Evolutionary conservation across 2,888 invertebrate genomes (phyloP).

Genomic region (Baronia brevicornis): DNA sequence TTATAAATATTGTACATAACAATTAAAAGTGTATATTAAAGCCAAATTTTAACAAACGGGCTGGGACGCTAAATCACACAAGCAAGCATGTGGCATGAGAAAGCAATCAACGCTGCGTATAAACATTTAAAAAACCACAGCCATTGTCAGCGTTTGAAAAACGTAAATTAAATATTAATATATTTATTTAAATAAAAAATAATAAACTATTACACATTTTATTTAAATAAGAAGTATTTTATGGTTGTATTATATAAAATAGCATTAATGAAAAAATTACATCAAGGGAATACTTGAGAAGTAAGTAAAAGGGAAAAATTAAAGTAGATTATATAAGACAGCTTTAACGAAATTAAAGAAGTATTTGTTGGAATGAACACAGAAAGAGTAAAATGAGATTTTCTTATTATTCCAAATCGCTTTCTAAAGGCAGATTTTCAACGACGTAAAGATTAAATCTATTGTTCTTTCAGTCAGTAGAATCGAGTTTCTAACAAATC

Average conservation of each 20-base stretch:
- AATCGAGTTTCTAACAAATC: slow-evolving; percentile 61
- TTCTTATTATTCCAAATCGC: slow-evolving; percentile 31
- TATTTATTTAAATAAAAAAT: no score
- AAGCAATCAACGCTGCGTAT: no score
- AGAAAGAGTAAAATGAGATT: slow-evolving; percentile 13
- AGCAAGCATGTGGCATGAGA: no score
- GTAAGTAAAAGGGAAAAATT: slow-evolving; percentile 3
- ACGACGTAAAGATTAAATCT: slow-evolving; percentile 58
- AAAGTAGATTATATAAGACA: slow-evolving; percentile 8
- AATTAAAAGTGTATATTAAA: no score
- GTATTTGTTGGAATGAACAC: slow-evolving; percentile 5
- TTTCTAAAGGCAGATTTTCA: slow-evolving; percentile 44
- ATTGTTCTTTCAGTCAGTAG: slow-evolving; percentile 60
- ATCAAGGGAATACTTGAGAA: background rate
- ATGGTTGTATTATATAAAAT: background rate
- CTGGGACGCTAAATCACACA: no score
- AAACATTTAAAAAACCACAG: no score
- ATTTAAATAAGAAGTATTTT: background rate
- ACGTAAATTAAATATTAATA: no score
- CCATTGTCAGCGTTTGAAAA: no score
- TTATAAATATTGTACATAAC: no score
- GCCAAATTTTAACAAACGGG: no score
- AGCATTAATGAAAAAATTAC: background rate
- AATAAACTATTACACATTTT: no score
- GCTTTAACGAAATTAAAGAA: slow-evolving; percentile 9